Conservation (phyloP, 2,797 vertebrate genomes). For the Leptodactylus fallax region DNA sequence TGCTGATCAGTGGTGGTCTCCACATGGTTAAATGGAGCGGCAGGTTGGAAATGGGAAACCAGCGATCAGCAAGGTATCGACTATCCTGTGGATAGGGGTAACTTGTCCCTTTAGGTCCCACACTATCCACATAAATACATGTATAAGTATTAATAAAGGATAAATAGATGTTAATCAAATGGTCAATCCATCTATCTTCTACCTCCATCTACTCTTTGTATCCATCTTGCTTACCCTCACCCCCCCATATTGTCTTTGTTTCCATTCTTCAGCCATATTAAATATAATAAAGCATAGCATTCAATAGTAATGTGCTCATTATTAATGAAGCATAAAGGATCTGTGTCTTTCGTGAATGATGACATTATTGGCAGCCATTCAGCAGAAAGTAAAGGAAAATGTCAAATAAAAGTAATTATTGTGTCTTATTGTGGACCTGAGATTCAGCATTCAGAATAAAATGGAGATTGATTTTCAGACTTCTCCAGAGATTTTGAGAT, state of each 20-base stretch:
- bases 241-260: not conserved
- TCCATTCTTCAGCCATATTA: slow-evolving; percentile 64
- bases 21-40: too few species aligned
- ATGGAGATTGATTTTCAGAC: slow-evolving; percentile 39
- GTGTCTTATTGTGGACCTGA: slow-evolving; percentile 65
- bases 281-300: slow-evolving; percentile 76
- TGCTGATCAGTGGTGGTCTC: too few species aligned
- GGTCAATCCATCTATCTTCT: slow-evolving; percentile 18
- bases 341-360: slow-evolving; percentile 76
- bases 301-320: slow-evolving; percentile 76
- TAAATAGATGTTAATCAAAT: too few species aligned
- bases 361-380: slow-evolving; percentile 76
- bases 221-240: not conserved
- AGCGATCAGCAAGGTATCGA: too few species aligned
- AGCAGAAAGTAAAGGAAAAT: slow-evolving; percentile 65
- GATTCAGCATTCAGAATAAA: slow-evolving; percentile 34
- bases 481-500: slow-evolving; percentile 1
- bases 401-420: slow-evolving; percentile 73
- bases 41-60: too few species aligned
- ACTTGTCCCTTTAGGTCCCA: not conserved
- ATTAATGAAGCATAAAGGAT: slow-evolving; percentile 77
- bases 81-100: too few species aligned
- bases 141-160: too few species aligned
- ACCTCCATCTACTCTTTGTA: not conserved
- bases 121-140: not conserved